Evolutionary conservation across 2,113 vertebrate genomes (phyloP).

Genomic region (Caranx melampygus): DNA sequence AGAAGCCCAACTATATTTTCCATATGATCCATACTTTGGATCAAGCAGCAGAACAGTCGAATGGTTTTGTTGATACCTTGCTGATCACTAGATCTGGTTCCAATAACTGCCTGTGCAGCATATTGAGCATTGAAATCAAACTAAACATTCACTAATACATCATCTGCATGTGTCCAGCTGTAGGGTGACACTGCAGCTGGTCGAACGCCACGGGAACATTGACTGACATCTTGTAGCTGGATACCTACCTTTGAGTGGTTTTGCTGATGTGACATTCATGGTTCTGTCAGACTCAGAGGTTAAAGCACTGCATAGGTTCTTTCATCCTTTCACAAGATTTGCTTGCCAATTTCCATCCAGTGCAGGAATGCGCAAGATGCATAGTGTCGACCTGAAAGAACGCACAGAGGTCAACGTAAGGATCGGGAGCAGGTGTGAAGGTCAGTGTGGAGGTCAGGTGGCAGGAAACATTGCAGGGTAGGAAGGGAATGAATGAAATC

Average conservation of each 20-base stretch:
- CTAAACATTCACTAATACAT: neutral
- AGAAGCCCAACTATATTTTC: neutral
- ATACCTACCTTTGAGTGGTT: neutral
- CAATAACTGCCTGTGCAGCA: too few relatives aligned
- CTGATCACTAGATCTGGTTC: too few relatives aligned
- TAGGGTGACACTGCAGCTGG: conserved; percentile 6
- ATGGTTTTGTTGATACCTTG: neutral
- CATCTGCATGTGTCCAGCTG: neutral
- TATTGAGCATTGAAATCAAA: neutral
- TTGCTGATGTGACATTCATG: neutral
- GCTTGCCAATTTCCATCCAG: too few relatives aligned
- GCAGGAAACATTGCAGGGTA: neutral
- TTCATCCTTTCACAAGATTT: neutral
- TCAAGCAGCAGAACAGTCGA: neutral
- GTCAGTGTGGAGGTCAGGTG: neutral
- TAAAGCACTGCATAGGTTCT: neutral
- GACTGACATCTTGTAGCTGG: conserved; percentile 6
- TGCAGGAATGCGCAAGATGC: neutral
- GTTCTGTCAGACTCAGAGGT: conserved; percentile 6
- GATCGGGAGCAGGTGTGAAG: neutral
- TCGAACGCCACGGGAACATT: neutral
- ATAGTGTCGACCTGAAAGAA: neutral
- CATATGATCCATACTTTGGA: neutral
- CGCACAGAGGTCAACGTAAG: neutral
- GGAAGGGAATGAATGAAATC: neutral